A percentile compares a stretch with the other conserved stretches of the same genome.
Conservation (phyloP, 2,113 vertebrate species). For the Stictonetta naevosa region DNA sequence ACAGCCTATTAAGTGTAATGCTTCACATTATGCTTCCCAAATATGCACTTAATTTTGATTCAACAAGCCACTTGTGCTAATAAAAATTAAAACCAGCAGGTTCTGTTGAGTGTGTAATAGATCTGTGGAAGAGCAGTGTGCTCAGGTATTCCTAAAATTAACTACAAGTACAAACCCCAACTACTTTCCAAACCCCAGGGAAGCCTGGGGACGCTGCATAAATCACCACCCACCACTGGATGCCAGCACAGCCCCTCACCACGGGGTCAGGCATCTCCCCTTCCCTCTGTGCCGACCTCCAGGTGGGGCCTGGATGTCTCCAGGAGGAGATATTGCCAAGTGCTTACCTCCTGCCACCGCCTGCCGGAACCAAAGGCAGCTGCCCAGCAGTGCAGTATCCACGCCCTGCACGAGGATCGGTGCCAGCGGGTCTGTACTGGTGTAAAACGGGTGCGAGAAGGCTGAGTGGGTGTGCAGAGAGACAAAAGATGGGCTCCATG, state of each 20-base stretch:
- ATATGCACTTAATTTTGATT: slow-evolving; percentile 61
- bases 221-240: not conserved
- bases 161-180: not conserved
- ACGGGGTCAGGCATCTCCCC: not conserved
- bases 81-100: slow-evolving; percentile 65
- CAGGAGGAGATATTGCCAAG: not conserved
- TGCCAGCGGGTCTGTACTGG: fast-evolving
- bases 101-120: slow-evolving; percentile 32
- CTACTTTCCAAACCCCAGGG: not conserved
- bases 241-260: not conserved
- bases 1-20: slow-evolving; percentile 50
- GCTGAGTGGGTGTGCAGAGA: not conserved
- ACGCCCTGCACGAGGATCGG: not conserved
- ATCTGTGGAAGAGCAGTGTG: not conserved
- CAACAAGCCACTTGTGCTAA: slow-evolving; percentile 58
- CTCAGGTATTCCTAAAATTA: slow-evolving; percentile 21
- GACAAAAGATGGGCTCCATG: fast-evolving
- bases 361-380: not conserved
- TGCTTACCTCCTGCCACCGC: not conserved
- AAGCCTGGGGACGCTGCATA: not conserved
- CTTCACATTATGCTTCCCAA: slow-evolving; percentile 57
- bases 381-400: not conserved
- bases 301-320: not conserved
- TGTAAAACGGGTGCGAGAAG: not conserved
- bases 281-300: not conserved